phyloP scores from a whole-genome alignment of 2,888 invertebrate genomes.

The Ryuthela nishihirai region DNA sequence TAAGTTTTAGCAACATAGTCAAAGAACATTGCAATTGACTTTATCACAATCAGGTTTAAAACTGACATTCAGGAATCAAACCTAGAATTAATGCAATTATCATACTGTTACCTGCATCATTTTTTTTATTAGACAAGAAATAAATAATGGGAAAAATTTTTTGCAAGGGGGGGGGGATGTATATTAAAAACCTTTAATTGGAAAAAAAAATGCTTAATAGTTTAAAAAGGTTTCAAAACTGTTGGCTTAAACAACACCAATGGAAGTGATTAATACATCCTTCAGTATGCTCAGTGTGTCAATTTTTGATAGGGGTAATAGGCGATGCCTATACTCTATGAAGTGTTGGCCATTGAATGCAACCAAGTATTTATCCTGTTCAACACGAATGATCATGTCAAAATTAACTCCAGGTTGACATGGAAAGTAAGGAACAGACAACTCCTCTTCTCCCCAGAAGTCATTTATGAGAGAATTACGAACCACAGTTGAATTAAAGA shows the following conservation, averaged over 20 bases:
- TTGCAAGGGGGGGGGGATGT: too few species aligned
- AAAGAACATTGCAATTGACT: too few species aligned
- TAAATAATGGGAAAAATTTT: too few species aligned
- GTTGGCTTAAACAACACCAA: constrained; percentile 31
- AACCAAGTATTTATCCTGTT: constrained; percentile 58
- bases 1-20: too few species aligned
- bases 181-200: too few species aligned
- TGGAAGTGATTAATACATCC: constrained; percentile 60
- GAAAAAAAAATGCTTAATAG: too few species aligned
- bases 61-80: too few species aligned
- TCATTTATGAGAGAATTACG: constrained; percentile 65
- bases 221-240: too few species aligned
- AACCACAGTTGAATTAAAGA: constrained; percentile 72
- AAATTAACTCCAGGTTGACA: constrained; percentile 60
- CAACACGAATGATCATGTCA: constrained; percentile 59
- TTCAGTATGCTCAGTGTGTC: constrained; percentile 67
- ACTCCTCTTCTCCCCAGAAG: constrained; percentile 71
- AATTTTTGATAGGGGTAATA: constrained; percentile 58
- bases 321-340: constrained; percentile 62
- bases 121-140: too few species aligned
- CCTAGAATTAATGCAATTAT: too few species aligned
- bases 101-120: too few species aligned
- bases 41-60: too few species aligned
- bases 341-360: constrained; percentile 64
- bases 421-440: constrained; percentile 49